Percentiles rank a stretch among this genome's conserved stretches.
These are phyloP conservation scores for Zosterops lateralis DNA, from an alignment of 2,113 vertebrate species.

Conservation along the genomic window DNA sequence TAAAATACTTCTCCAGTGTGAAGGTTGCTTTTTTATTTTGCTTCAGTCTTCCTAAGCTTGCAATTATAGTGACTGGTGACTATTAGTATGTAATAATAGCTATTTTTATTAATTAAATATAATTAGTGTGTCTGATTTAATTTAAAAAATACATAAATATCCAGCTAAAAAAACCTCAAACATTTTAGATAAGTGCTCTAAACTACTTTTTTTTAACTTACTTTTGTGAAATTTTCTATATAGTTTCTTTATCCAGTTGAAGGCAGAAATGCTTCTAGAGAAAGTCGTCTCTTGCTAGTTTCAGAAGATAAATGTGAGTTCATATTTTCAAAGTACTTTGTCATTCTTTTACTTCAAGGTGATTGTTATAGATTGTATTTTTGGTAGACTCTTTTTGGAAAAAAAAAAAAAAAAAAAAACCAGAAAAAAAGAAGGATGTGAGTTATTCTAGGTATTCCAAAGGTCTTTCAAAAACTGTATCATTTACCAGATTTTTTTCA, in stretches of 20 bases:
- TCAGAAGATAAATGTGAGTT: slow-evolving; percentile 90
- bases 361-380: neutral
- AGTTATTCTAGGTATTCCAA: neutral
- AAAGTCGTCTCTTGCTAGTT: slow-evolving; percentile 86
- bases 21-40: neutral
- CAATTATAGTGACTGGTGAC: neutral
- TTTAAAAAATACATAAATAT: neutral
- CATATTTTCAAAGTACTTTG: neutral
- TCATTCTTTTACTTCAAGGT: neutral
- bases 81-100: neutral
- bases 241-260: slow-evolving; percentile 86
- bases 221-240: slow-evolving; percentile 33
- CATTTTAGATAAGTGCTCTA: neutral
- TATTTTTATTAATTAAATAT: neutral
- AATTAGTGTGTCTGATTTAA: neutral
- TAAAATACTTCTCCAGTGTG: neutral
- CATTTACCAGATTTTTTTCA: neutral
- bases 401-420: too few species aligned
- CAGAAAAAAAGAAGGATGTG: neutral
- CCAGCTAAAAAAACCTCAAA: neutral
- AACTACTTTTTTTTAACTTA: neutral
- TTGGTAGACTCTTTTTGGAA: neutral
- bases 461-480: neutral
- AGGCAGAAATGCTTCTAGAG: slow-evolving; percentile 66
- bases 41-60: neutral